Conservation (phyloP, 2,113 vertebrate species). For the Hiodon tergisus region DNA sequence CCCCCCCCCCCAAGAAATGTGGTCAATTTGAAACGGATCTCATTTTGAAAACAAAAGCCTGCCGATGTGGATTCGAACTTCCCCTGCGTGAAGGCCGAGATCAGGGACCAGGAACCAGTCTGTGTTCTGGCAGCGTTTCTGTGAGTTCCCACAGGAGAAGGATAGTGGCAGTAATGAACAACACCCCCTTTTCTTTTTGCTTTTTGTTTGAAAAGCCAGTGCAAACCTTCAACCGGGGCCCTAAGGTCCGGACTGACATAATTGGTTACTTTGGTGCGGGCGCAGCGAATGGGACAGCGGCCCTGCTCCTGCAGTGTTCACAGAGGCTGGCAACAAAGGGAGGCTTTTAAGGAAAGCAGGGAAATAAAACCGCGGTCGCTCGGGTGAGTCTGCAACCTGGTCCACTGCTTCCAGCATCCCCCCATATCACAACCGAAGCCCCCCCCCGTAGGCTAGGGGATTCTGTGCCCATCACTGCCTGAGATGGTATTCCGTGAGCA, state of each 20-base stretch:
- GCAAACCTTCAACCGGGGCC: not conserved
- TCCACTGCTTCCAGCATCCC: not conserved
- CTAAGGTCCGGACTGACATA: slow-evolving; percentile 10
- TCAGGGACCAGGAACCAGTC: not conserved
- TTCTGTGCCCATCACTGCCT: too few relatives aligned
- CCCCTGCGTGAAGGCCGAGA: not conserved
- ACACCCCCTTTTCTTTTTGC: not conserved
- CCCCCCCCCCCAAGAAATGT: too few relatives aligned
- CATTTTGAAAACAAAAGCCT: slow-evolving; percentile 8
- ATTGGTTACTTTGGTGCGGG: slow-evolving; percentile 13
- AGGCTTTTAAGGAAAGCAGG: too few relatives aligned
- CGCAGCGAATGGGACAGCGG: not conserved
- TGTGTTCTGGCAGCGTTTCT: not conserved
- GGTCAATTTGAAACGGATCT: slow-evolving; percentile 23
- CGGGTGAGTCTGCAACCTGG: too few relatives aligned
- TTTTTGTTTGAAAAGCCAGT: not conserved
- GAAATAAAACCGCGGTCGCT: too few relatives aligned
- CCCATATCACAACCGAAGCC: not conserved
- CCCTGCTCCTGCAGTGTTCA: not conserved
- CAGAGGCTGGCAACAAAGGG: not conserved
- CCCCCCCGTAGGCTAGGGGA: not conserved
- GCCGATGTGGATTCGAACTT: slow-evolving; percentile 8
- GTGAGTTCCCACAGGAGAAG: not conserved
- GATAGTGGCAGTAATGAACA: slow-evolving; percentile 19
- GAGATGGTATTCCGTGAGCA: too few relatives aligned